Percentiles rank a stretch among this genome's conserved stretches.
Conservation (phyloP, 1,140 invertebrate genomes). For the Drosophila serrata region DNA sequence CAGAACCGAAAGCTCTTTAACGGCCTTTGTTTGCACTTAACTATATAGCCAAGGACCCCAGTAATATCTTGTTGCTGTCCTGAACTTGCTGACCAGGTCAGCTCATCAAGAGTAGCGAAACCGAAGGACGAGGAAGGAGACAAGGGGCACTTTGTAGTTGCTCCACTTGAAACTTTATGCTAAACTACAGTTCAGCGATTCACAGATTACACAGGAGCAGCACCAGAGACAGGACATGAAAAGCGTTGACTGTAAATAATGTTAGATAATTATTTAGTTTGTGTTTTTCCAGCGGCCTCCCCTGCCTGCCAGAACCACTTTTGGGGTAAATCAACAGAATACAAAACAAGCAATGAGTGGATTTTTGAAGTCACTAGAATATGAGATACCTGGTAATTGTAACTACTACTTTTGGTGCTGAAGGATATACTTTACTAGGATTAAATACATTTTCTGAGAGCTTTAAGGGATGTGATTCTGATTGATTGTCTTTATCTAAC, state of each 20-base stretch:
- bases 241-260: conserved; percentile 82
- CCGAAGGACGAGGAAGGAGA: background rate
- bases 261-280: conserved; percentile 82
- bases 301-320: conserved; percentile 37
- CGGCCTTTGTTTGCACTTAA: conserved; percentile 68
- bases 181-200: conserved; percentile 80
- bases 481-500: background rate
- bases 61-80: conserved; percentile 47
- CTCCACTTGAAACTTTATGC: conserved; percentile 77
- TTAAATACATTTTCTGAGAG: no score
- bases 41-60: conserved; percentile 43
- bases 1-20: conserved; percentile 52
- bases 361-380: background rate
- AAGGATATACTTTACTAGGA: background rate
- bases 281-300: conserved; percentile 6
- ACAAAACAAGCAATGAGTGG: conserved; percentile 3
- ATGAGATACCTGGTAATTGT: background rate
- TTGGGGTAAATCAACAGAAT: conserved; percentile 62
- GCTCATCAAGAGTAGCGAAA: conserved; percentile 29
- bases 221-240: conserved; percentile 25
- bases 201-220: conserved; percentile 59
- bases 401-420: no score
- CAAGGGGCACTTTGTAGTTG: conserved; percentile 23
- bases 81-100: conserved; percentile 59
- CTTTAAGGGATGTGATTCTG: background rate